Base-by-base conservation (phyloP, 2,113 vertebrate genomes). In the Chlorodrepanis virens region DNA sequence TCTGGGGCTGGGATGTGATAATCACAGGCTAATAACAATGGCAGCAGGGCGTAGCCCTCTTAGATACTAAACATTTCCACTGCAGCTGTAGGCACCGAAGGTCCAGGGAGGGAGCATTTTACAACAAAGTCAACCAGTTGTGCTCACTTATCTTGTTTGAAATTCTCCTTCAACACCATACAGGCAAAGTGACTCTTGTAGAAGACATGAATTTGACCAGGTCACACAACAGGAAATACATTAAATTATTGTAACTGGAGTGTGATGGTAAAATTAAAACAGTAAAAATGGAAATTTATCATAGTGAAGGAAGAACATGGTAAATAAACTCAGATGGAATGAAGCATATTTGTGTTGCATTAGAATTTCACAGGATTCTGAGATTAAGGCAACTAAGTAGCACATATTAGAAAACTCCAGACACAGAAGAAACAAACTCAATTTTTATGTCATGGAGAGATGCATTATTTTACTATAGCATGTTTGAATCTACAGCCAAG, bases 11-110 rank as follows among this genome's bases (percentile, higher is more conserved):
- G 45, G 33, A 83, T 18, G n/a, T 52, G 31, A 65, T 39, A 82
- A 64, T 17, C 39, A 63, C 0, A 0, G 53, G 40, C 18, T 39
- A 75, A 50, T 29, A 15, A 70, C 56, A 69, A 72, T 0, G 3
- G 22, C 54, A 70, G 45, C 37, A 86, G 50, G 14, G n/a, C 85
- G 11, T 13, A 84, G 37, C 7, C 21, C 24, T 45, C 16, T 39
- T 21, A 56, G 44, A 45, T 8, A 37, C 11, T 29, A 9, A 63
- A 78, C 56, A n/a, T 29, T 71, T 82, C n/a, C 44, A 68, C 15
- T 14, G 15, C 52, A 78, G 17, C 20, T n/a, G 39, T 8, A 67
- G 27, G 17, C 53, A 87, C 19, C 0, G 0, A 12, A 56, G 1
- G 4, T 35, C 27, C 9, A 6, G 11, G 23, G 7, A 60, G 20